phyloP scores from a whole-genome alignment of 1,140 invertebrate species.

The Rhyzopertha dominica region DNA sequence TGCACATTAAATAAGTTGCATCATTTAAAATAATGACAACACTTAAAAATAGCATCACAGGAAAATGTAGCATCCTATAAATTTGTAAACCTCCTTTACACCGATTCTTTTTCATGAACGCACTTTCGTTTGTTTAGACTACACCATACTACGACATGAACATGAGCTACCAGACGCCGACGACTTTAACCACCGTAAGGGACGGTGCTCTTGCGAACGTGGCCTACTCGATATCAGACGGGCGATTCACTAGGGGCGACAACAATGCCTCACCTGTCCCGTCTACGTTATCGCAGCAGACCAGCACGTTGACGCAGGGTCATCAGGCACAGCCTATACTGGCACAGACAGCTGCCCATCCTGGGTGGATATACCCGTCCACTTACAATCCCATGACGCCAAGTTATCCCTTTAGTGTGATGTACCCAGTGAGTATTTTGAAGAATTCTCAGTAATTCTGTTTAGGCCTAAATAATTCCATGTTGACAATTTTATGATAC shows the following conservation, averaged over 20 bases:
- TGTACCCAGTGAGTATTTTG: slow-evolving; percentile 42
- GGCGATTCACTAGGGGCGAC: slow-evolving; percentile 70
- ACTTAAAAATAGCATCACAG: too few species aligned
- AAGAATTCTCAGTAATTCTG: slow-evolving; percentile 1
- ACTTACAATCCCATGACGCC: slow-evolving; percentile 58
- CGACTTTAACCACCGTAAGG: slow-evolving; percentile 57
- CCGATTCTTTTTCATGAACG: too few species aligned
- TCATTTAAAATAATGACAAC: too few species aligned
- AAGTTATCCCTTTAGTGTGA: slow-evolving; percentile 69
- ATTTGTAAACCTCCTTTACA: too few species aligned
- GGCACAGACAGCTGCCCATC: slow-evolving; percentile 47
- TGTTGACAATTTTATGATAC: slow-evolving; percentile 5
- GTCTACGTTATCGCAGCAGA: slow-evolving; percentile 38
- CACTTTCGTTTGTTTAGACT: slow-evolving; percentile 38
- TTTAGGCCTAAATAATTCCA: slow-evolving; percentile 10
- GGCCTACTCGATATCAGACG: slow-evolving; percentile 70
- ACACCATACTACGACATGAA: slow-evolving; percentile 63
- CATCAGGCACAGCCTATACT: slow-evolving; percentile 57
- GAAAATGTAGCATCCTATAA: too few species aligned
- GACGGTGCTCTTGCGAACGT: slow-evolving; percentile 64
- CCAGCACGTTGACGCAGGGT: slow-evolving; percentile 47
- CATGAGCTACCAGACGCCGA: slow-evolving; percentile 60
- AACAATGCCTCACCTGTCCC: slow-evolving; percentile 75
- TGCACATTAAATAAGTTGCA: too few species aligned
- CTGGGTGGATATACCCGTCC: slow-evolving; percentile 22